Conservation (phyloP, 2,888 invertebrate species). For the Lasioglossum lativentre region DNA sequence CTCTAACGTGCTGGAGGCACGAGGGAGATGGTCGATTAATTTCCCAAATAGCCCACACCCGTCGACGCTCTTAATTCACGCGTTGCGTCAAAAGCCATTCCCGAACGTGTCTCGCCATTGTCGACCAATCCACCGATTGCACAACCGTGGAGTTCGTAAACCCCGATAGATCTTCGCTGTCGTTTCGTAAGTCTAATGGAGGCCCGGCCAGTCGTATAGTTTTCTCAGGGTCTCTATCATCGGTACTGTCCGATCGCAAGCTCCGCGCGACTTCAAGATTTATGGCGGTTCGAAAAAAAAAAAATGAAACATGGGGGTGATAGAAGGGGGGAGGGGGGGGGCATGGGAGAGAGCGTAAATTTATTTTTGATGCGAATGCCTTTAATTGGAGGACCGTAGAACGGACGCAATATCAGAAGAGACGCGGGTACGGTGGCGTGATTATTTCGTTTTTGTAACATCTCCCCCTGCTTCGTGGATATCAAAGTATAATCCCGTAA, state of each 20-base stretch:
- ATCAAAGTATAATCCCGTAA: conserved; percentile 74
- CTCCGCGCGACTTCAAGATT: conserved; percentile 41
- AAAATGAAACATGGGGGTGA: not conserved
- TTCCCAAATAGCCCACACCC: conserved; percentile 57
- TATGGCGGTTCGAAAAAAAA: conserved; percentile 32
- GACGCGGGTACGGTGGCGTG: conserved; percentile 33
- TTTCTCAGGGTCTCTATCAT: not conserved
- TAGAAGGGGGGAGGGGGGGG: not conserved
- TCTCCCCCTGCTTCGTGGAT: conserved; percentile 65
- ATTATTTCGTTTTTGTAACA: conserved; percentile 61
- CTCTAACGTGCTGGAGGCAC: not conserved
- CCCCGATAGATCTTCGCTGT: conserved; percentile 37
- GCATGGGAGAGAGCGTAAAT: conserved; percentile 44
- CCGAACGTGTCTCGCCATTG: conserved; percentile 46
- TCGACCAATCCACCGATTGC: conserved; percentile 47
- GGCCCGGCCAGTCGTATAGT: conserved; percentile 25
- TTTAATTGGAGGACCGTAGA: conserved; percentile 61
- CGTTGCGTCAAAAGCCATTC: conserved; percentile 39
- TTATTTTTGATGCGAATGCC: conserved; percentile 64
- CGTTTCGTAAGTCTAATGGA: conserved; percentile 58
- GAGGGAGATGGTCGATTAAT: conserved; percentile 52
- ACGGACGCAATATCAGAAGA: conserved; percentile 51
- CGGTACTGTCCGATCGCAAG: not conserved
- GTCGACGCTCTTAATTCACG: conserved; percentile 66
- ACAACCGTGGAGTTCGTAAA: conserved; percentile 37